Percentiles rank a stretch among this genome's conserved stretches.
Conservation (phyloP, 2,888 invertebrate genomes). For the Nomada hirtipes region DNA sequence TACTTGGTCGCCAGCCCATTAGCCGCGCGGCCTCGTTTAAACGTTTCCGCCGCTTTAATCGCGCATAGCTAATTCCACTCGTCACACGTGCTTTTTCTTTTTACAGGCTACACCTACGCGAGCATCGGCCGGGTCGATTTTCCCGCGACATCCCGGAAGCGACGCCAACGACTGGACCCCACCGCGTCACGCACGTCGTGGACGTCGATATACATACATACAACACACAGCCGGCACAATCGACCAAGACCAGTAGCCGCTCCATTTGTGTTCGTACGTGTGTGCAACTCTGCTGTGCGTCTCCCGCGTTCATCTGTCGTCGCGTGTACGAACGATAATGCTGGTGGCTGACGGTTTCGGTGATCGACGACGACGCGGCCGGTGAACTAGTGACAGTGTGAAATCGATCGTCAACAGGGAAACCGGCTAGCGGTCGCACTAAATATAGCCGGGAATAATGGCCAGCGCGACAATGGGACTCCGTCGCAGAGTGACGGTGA, state of each 20-base stretch:
- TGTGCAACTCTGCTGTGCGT: neutral
- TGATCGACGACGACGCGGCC: slow-evolving; percentile 57
- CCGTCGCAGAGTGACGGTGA: slow-evolving; percentile 82
- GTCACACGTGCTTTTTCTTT: slow-evolving; percentile 68
- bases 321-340: slow-evolving; percentile 48
- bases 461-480: slow-evolving; percentile 83
- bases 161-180: slow-evolving; percentile 15
- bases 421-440: slow-evolving; percentile 44
- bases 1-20: slow-evolving; percentile 68
- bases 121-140: slow-evolving; percentile 8
- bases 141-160: slow-evolving; percentile 19
- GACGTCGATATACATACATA: slow-evolving; percentile 18
- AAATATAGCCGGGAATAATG: slow-evolving; percentile 72
- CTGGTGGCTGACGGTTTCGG: slow-evolving; percentile 49
- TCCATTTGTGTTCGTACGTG: neutral
- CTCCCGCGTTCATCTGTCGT: slow-evolving; percentile 10
- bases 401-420: slow-evolving; percentile 45
- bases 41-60: slow-evolving; percentile 78
- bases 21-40: slow-evolving; percentile 74
- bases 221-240: neutral
- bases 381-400: slow-evolving; percentile 62
- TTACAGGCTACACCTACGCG: slow-evolving; percentile 65
- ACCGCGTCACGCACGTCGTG: slow-evolving; percentile 10
- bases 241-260: neutral
- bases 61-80: slow-evolving; percentile 75